Conservation (phyloP, 2,888 invertebrate species). For the Scrobipalpa costella region DNA sequence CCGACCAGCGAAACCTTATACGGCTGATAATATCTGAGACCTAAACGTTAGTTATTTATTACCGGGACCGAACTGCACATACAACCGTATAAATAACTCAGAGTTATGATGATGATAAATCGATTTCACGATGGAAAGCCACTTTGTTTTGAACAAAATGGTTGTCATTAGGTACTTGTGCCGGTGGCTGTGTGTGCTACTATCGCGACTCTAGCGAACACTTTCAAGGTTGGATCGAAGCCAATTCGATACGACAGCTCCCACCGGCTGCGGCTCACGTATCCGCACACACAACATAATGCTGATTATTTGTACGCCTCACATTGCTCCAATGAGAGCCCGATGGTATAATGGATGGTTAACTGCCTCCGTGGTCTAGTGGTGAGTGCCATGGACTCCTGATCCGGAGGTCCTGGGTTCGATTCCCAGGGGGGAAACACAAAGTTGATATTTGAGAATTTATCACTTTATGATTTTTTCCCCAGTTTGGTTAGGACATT, state of each 20-base stretch:
- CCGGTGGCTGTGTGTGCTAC: constrained; percentile 1
- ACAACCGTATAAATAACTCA: background rate
- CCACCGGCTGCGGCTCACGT: constrained; percentile 18
- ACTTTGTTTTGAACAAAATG: constrained; percentile 25
- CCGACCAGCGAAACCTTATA: constrained; percentile 2
- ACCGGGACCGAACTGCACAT: background rate
- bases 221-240: constrained; percentile 42
- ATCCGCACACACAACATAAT: background rate
- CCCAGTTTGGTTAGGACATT: too few relatives aligned
- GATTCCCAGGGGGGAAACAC: too few relatives aligned
- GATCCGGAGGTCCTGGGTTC: too few relatives aligned
- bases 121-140: constrained; percentile 15
- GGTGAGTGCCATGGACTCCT: too few relatives aligned
- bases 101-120: constrained; percentile 5
- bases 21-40: background rate
- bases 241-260: constrained; percentile 35
- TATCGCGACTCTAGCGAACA: constrained; percentile 37
- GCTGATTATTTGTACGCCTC: background rate
- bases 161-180: constrained; percentile 16
- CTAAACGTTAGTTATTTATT: constrained; percentile 7
- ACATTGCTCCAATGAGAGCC: constrained; percentile 6
- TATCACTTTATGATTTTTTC: too few relatives aligned
- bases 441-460: too few relatives aligned
- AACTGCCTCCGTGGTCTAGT: too few relatives aligned
- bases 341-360: background rate